Evolutionary conservation across 2,113 vertebrate genomes (phyloP).

Genomic region (Phaethornis superciliosus): DNA sequence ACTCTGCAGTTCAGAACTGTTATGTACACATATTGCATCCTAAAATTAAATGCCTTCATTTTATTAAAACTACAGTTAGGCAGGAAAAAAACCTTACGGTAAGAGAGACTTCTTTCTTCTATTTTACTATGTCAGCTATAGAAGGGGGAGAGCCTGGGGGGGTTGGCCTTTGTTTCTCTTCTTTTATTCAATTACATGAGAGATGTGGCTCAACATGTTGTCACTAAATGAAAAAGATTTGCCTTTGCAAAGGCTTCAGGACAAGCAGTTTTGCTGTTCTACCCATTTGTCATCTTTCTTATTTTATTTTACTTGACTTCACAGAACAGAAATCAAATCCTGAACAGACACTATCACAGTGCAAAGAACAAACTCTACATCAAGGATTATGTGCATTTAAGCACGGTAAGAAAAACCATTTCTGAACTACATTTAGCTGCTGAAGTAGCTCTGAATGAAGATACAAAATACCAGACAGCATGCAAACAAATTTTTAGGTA

Average conservation of each 20-base stretch:
- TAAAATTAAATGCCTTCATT: not conserved
- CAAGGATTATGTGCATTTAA: conserved; percentile 5
- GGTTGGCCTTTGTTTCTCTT: not conserved
- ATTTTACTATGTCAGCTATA: not conserved
- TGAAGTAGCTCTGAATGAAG: not conserved
- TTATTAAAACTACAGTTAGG: not conserved
- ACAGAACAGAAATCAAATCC: conserved; percentile 51
- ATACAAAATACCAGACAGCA: not conserved
- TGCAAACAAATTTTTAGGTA: not conserved
- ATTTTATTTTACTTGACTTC: conserved; percentile 40
- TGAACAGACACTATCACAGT: conserved; percentile 26
- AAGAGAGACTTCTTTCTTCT: not conserved
- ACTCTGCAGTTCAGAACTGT: not conserved
- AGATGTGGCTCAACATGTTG: conserved; percentile 38
- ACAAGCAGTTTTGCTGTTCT: conserved; percentile 16
- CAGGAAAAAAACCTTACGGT: not conserved
- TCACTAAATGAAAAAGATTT: conserved; percentile 58
- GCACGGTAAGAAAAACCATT: not conserved
- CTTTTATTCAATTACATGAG: conserved; percentile 38
- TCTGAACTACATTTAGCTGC: not conserved
- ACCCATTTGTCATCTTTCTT: conserved; percentile 19
- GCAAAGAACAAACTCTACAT: conserved; percentile 39
- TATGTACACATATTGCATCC: not conserved
- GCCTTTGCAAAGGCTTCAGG: conserved; percentile 16
- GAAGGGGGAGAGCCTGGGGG: not conserved